Evolutionary conservation across 2,888 invertebrate species (phyloP), one percentile per base, ranked within the genome.

Genomic region (Sesia apiformis): DNA sequence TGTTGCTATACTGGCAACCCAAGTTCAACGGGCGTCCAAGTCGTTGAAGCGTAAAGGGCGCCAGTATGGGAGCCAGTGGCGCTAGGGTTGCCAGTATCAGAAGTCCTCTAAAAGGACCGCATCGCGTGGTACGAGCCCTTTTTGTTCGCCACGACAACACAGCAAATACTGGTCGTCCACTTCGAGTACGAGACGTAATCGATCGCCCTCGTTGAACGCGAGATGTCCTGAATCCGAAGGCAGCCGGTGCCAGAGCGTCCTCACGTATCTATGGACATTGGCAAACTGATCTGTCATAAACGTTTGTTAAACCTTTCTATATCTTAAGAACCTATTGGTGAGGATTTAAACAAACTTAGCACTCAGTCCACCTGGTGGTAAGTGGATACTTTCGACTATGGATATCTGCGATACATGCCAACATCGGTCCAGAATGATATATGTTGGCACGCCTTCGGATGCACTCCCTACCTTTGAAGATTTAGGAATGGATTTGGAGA

Each of bases 161-260:
- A 95, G 81, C 62, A 95, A 78, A 91, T 94, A 93, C 66, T 94
- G 93, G 67, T 91, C 92, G 75, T 95, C 95, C 51, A 95, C 94
- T 67, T 95, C 94, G 40, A 95, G 84, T 52, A 95, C 93, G 42
- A 95, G 91, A 58, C 93, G 92, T 52, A 95, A 86, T 50, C 92
- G 90, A 72, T 95, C 95, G 23, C 94, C 94, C 75, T 94, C 94
- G 73, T 93, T 94, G 82, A 94, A 95, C 7, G 94, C 93, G 46
- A 95, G 85, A 69, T 95, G 95, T 6, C 94, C 95, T 52, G 93
- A 94, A 70, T 94, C 94, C 0, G 94, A 93, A n/a, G 94, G 93
- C 56, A 94, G 80, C 65, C 94, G 90, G 68, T 94, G 94, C 79
- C 93, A 93, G 49, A 95, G 77, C 3, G 95, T 94, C 70, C 94